Conservation (phyloP, 1,140 invertebrate genomes). For the Whitmania pigra region DNA sequence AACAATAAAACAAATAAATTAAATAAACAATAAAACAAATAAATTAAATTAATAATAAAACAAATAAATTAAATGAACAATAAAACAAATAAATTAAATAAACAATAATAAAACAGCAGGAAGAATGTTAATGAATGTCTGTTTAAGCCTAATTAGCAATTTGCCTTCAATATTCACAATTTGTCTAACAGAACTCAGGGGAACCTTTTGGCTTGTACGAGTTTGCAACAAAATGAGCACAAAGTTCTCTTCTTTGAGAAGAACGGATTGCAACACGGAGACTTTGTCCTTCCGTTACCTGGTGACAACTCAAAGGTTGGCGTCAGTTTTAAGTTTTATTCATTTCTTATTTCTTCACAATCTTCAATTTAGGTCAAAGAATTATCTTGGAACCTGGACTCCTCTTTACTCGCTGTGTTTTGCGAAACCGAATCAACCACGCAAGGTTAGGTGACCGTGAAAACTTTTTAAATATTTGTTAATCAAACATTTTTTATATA, state of each 20-base stretch:
- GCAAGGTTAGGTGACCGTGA: background rate
- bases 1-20: too few relatives aligned
- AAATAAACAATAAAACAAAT: too few relatives aligned
- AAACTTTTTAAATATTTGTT: background rate
- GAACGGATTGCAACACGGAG: constrained; percentile 75
- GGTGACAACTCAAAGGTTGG: background rate
- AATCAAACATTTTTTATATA: too few relatives aligned
- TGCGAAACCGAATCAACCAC: constrained; percentile 35
- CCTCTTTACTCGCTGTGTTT: constrained; percentile 57
- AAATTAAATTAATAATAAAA: too few relatives aligned
- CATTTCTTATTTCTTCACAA: constrained; percentile 1
- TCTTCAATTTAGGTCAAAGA: constrained; percentile 46
- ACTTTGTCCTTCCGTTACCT: constrained; percentile 57
- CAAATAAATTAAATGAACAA: too few relatives aligned
- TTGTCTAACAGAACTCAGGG: constrained; percentile 2
- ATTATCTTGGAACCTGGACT: constrained; percentile 64
- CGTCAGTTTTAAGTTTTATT: constrained; percentile 26
- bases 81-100: too few relatives aligned
- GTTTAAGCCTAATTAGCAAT: background rate
- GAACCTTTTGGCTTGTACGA: constrained; percentile 45
- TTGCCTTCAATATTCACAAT: background rate
- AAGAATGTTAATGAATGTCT: background rate
- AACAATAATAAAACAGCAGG: background rate
- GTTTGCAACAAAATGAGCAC: constrained; percentile 44
- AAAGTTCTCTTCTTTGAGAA: constrained; percentile 76